A percentile compares a stretch with the other conserved stretches of the same genome.
phyloP scores from a whole-genome alignment of 2,113 vertebrate species.

The Stegostoma tigrinum region DNA sequence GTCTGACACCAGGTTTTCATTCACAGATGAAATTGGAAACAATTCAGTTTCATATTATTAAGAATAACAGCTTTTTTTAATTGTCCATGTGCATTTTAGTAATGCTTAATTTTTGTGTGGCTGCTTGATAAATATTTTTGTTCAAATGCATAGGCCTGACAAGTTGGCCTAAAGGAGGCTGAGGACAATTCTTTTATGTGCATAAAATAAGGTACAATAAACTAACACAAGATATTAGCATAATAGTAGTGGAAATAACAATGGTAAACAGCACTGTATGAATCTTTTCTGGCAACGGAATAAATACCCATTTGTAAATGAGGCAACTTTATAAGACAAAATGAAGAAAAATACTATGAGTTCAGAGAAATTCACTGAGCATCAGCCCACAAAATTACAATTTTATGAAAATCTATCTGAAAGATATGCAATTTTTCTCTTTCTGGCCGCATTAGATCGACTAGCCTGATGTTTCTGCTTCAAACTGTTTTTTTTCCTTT shows the following conservation, averaged over 20 bases:
- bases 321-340: neutral
- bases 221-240: neutral
- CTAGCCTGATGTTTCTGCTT: neutral
- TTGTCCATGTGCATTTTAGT: neutral
- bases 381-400: neutral
- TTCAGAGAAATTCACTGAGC: neutral
- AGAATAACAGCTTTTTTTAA: neutral
- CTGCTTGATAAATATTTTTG: slow-evolving; percentile 3
- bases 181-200: neutral
- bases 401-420: neutral
- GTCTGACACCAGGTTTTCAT: slow-evolving; percentile 40
- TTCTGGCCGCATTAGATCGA: neutral
- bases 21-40: slow-evolving; percentile 36
- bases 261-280: neutral
- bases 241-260: neutral
- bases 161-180: neutral
- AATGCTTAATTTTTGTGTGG: neutral
- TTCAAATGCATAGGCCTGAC: too few species aligned
- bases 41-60: neutral
- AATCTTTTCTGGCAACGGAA: neutral
- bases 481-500: neutral
- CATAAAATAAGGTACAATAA: neutral
- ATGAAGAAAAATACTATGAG: neutral
- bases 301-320: neutral
- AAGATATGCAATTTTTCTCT: neutral